Evolutionary conservation across 2,797 vertebrate genomes (phyloP).

Genomic region (Periparus ater): DNA sequence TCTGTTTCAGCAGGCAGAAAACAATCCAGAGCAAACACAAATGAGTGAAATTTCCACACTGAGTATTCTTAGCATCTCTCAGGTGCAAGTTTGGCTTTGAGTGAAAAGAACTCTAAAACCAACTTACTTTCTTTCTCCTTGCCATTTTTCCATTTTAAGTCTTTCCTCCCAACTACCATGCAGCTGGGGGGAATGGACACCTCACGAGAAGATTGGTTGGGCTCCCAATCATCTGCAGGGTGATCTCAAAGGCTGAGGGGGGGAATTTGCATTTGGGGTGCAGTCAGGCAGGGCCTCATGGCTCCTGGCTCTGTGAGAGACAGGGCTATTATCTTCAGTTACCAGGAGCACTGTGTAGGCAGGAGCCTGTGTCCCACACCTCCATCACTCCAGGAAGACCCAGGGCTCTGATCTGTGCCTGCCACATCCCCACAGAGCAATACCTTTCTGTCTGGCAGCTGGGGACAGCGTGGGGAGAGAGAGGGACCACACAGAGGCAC

Average conservation of each 20-base stretch:
- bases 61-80: not conserved
- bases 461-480: rapidly evolving
- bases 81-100: not conserved
- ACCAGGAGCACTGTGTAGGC: rapidly evolving
- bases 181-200: not conserved
- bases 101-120: not conserved
- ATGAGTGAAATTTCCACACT: not conserved
- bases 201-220: no score
- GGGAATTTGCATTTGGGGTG: not conserved
- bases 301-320: not conserved
- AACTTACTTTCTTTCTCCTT: not conserved
- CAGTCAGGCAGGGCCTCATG: not conserved
- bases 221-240: not conserved
- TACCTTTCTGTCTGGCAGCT: not conserved
- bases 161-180: not conserved
- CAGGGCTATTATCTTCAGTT: no score
- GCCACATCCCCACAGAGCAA: no score
- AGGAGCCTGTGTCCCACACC: not conserved
- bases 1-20: not conserved
- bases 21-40: not conserved
- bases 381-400: rapidly evolving
- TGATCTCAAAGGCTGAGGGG: not conserved
- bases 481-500: not conserved
- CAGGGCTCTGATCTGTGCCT: no score
- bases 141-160: not conserved